Base-by-base conservation (phyloP, 2,797 vertebrate species). In the Setipinna tenuifilis region DNA sequence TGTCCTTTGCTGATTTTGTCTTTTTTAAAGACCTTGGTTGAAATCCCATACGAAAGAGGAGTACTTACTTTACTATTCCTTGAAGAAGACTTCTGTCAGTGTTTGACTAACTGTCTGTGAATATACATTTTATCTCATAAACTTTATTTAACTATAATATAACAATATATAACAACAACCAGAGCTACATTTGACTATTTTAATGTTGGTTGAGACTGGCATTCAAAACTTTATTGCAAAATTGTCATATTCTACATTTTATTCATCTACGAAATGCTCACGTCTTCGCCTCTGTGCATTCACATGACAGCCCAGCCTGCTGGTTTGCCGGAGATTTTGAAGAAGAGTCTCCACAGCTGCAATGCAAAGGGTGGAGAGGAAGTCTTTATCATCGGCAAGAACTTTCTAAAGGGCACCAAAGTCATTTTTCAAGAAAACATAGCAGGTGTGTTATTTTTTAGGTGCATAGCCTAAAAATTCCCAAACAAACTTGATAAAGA, bases 321-420 rank as follows among this genome's bases (percentile, higher is more conserved):
- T n/a, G 98, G 98, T 83, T 95, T 98, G 84, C 98, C 98, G 62
- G 98, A 99, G 92, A 99, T 99, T 90, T 94, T 99, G 84, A 99
- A 99, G 95, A 99, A 99, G 94, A 99, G 98, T 83, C 95, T 99
- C 25, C 98, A 99, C 94, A 98, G 94, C 85, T 98, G 97, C 89
- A 97, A 97, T 21, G 97, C 97, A 87, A 97, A 95, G 90, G 98
- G 98, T 17, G 98, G 98, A 87, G 97, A 98, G 87, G 98, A 99
- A 88, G 95, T 99, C 86, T 99, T 99, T 90, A 96, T 99, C 91
- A 99, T 99, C 48, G 98, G 98, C 92, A 99, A 99, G 94, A 99
- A 99, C 94, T 99, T 99, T 92, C 96, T 99, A 14, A 99, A 99
- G 95, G 98, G 99, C 95, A 97, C 98, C 87, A 99, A 99, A 96